phyloP scores from a whole-genome alignment of 2,113 vertebrate genomes.

The Carassius gibelio region DNA sequence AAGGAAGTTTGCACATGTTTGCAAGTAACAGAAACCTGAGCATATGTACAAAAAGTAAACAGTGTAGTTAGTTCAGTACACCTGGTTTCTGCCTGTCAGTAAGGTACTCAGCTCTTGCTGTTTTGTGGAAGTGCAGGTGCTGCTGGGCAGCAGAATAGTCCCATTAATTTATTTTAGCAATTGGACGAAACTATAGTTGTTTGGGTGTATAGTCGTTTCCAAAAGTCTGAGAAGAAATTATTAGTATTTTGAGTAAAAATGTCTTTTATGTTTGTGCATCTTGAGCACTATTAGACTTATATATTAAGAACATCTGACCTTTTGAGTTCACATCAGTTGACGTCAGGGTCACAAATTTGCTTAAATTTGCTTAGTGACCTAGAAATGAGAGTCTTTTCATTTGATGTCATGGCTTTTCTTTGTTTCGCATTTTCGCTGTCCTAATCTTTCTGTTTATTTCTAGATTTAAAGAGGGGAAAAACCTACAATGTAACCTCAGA shows the following conservation, averaged over 20 bases:
- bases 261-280: neutral
- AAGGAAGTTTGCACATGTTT: conserved; percentile 11
- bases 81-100: conserved; percentile 18
- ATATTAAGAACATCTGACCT: conserved; percentile 12
- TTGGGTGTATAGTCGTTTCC: neutral
- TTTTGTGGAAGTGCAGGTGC: neutral
- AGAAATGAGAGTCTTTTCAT: conserved; percentile 19
- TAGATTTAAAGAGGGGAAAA: neutral
- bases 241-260: neutral
- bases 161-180: neutral
- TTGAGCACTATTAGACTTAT: neutral
- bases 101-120: neutral
- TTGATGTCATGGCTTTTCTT: neutral
- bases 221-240: neutral
- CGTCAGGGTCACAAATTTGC: neutral
- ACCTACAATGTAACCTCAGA: neutral
- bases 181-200: neutral
- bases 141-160: neutral
- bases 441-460: neutral
- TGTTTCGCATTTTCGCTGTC: neutral
- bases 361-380: conserved; percentile 28
- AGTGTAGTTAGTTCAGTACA: neutral
- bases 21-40: conserved; percentile 9
- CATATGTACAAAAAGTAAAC: conserved; percentile 23
- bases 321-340: conserved; percentile 8